Evolutionary conservation across 1,140 invertebrate species (phyloP).

Genomic region (Eueides isabella): DNA sequence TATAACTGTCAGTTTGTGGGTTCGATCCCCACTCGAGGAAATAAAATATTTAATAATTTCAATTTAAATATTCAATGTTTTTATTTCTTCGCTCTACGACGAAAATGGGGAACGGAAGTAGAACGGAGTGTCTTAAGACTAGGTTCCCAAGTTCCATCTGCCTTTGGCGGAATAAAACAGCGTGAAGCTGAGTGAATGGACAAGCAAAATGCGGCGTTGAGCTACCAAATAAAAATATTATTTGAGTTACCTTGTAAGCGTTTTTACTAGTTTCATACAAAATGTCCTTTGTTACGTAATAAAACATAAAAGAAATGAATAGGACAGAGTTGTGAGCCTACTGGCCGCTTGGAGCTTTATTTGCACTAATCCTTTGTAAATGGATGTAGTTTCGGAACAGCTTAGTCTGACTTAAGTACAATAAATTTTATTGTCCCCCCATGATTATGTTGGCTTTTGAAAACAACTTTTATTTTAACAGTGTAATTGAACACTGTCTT

Average conservation of each 20-base stretch:
- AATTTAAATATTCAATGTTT: too few relatives aligned
- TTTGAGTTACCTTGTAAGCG: not conserved
- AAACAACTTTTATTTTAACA: not conserved
- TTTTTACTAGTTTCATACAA: not conserved
- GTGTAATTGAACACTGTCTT: too few relatives aligned
- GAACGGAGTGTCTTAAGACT: too few relatives aligned
- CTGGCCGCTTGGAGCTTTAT: constrained; percentile 5
- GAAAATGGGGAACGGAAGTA: too few relatives aligned
- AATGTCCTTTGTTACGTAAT: constrained; percentile 5
- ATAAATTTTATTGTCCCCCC: not conserved
- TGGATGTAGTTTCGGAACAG: not conserved
- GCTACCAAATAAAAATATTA: not conserved
- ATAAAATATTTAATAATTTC: too few relatives aligned
- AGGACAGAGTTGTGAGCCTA: constrained; percentile 7
- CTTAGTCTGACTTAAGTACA: not conserved
- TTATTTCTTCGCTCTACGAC: too few relatives aligned
- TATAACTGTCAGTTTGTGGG: too few relatives aligned
- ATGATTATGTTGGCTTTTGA: not conserved
- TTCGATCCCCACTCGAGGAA: too few relatives aligned
- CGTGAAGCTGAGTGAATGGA: too few relatives aligned
- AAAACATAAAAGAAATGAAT: constrained; percentile 12
- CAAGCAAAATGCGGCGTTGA: too few relatives aligned
- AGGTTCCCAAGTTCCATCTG: too few relatives aligned
- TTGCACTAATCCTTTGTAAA: constrained; percentile 5
- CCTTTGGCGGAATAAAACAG: too few relatives aligned